Conservation (phyloP, 2,797 vertebrate species). For the Oreortyx pictus region DNA sequence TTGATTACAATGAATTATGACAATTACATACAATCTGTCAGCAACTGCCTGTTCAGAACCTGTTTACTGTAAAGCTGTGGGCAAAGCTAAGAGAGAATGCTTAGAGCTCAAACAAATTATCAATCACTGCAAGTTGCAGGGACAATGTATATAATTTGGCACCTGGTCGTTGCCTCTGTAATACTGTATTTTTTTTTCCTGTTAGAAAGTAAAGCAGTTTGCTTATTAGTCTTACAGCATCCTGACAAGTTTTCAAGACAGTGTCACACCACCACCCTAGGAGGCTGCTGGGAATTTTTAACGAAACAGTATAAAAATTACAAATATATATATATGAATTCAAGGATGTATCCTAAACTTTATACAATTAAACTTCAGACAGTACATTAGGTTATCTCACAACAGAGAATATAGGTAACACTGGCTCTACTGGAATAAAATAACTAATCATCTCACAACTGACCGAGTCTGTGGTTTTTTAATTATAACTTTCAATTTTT, state of each 20-base stretch:
- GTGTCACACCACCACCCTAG: neutral
- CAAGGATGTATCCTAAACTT: neutral
- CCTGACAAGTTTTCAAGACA: slow-evolving; percentile 23
- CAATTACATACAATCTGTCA: slow-evolving; percentile 57
- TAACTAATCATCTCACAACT: neutral
- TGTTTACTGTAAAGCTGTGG: slow-evolving; percentile 38
- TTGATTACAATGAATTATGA: slow-evolving; percentile 49
- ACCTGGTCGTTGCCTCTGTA: slow-evolving; percentile 6
- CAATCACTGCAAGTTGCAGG: slow-evolving; percentile 24
- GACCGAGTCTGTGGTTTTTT: slow-evolving; percentile 1
- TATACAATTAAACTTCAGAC: neutral
- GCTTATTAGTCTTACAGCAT: slow-evolving; percentile 40
- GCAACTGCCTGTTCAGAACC: slow-evolving; percentile 42
- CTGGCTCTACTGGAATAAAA: slow-evolving; percentile 7
- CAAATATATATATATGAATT: neutral
- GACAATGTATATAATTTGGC: slow-evolving; percentile 34
- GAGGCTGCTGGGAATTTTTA: neutral
- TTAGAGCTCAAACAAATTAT: slow-evolving; percentile 38
- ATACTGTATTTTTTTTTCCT: neutral
- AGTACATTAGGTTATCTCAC: neutral
- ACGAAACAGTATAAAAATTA: neutral
- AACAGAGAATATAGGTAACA: neutral
- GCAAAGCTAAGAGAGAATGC: slow-evolving; percentile 16
- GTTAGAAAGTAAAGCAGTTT: slow-evolving; percentile 20
- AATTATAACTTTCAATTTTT: slow-evolving; percentile 15